phyloP scores from a whole-genome alignment of 2,113 vertebrate species.

The Carollia perspicillata region DNA sequence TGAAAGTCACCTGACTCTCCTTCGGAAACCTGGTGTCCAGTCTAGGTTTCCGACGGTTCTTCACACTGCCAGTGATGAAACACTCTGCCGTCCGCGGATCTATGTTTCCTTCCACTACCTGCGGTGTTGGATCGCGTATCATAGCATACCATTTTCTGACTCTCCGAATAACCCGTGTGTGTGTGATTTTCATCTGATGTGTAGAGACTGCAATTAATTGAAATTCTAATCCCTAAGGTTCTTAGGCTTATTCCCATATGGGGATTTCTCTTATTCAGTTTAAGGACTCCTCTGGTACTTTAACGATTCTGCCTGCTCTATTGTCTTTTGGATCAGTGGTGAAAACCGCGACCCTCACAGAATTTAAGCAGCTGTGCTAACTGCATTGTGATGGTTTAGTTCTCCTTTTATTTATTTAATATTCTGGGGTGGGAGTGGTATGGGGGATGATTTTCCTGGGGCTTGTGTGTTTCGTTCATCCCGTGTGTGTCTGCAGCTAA shows the following conservation, averaged over 20 bases:
- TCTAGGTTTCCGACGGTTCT: neutral
- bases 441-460: neutral
- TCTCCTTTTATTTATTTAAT: neutral
- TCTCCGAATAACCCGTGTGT: neutral
- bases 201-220: neutral
- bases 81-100: neutral
- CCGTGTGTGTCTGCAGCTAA: neutral
- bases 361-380: neutral
- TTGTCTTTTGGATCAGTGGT: conserved; percentile 14
- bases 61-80: neutral
- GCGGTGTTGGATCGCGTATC: neutral
- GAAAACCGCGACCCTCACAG: neutral
- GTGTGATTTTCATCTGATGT: neutral
- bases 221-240: neutral
- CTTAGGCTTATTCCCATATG: neutral
- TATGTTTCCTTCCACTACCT: neutral
- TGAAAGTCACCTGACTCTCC: neutral
- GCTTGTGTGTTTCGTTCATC: neutral
- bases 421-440: neutral
- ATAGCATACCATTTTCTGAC: neutral
- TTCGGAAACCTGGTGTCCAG: neutral
- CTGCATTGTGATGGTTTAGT: neutral
- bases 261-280: neutral
- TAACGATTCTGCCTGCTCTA: neutral
- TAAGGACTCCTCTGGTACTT: neutral